phyloP scores from a whole-genome alignment of 23 tunicate species.

The Trididemnum clinides region DNA sequence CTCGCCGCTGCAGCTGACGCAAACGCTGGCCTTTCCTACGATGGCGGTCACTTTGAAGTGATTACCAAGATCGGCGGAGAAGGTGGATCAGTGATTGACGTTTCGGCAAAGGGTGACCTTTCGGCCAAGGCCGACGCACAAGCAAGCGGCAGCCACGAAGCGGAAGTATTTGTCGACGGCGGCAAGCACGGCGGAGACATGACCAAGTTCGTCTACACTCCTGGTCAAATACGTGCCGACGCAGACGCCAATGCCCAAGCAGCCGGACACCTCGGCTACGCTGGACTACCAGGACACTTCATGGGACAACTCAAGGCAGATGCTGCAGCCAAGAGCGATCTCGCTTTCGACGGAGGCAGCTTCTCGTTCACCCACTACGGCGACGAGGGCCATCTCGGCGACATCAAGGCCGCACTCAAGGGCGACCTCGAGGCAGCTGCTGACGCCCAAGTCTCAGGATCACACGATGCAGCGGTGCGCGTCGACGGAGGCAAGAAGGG shows the following conservation, averaged over 20 bases:
- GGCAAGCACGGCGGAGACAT: neutral
- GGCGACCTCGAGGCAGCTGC: neutral
- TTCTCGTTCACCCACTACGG: neutral
- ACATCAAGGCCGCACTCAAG: conserved; percentile 12
- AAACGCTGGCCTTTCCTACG: neutral
- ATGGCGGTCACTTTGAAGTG: neutral
- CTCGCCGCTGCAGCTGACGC: neutral
- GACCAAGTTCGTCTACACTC: conserved; percentile 11
- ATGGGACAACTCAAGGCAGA: neutral
- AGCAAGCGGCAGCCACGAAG: conserved; percentile 18
- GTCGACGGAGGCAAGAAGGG: conserved; percentile 29
- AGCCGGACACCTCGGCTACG: neutral
- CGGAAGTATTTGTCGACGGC: neutral
- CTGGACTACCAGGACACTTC: neutral
- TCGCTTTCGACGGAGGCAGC: neutral
- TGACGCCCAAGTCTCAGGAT: neutral
- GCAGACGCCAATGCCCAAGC: neutral
- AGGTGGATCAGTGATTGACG: neutral
- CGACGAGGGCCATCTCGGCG: neutral
- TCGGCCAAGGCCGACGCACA: neutral
- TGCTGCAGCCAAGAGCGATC: conserved; percentile 18
- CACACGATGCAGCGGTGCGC: neutral
- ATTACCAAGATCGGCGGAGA: conserved; percentile 19
- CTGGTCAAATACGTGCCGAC: neutral
- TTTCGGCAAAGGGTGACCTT: neutral